Base-by-base conservation (phyloP, 2,888 invertebrate genomes). In the Drosophila acutilabella region DNA sequence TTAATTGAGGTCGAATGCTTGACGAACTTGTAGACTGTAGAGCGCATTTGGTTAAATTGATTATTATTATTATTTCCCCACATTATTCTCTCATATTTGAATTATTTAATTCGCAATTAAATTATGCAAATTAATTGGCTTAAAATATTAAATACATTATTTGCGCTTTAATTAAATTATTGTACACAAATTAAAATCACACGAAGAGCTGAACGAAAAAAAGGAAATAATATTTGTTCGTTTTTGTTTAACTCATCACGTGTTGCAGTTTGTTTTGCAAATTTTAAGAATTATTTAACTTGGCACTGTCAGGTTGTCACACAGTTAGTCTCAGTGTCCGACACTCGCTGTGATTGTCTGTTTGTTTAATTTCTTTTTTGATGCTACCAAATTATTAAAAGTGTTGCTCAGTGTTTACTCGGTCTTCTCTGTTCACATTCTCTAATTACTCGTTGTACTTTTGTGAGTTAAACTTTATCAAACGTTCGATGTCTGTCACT, bases 1-100 rank as follows among this genome's bases (percentile, higher is more conserved):
- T 18, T 54, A 33, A 54, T 44, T 54, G 54, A 33, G 54, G 44
- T 56, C 51, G 14, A 38, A 26, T 8, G 45, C 45, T 36, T 13
- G 23, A 47, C 51, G 38, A 51, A 14, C 13, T 30, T 7, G 8
- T 16, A 16, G 23, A 14, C 16, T 52, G 30, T 38, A 5, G 18
- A 16, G 18, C 7, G 14, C 16, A 16, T 48, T 3, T 2, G 1
- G 33, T 4, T 36, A 8, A 13, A 54, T 56, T 10, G 14, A 38
- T 53, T 3, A 18, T 6, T 38, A 20, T 20, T 23, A 2, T 18
- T 18, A n/a, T n/a, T 41, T 10, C 8, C 5, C 30, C 2, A 8
- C 8, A 30, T 30, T 30, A 30, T 41, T 26, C 41, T 4, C 54
- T 16, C 6, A 5, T 13, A 50, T 50, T 54, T 20, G 10, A 44